Percentiles rank a stretch among this genome's conserved stretches.
These are phyloP conservation scores for Conopomorpha cramerella DNA, from an alignment of 1,140 invertebrate genomes.

Conservation along the genomic window DNA sequence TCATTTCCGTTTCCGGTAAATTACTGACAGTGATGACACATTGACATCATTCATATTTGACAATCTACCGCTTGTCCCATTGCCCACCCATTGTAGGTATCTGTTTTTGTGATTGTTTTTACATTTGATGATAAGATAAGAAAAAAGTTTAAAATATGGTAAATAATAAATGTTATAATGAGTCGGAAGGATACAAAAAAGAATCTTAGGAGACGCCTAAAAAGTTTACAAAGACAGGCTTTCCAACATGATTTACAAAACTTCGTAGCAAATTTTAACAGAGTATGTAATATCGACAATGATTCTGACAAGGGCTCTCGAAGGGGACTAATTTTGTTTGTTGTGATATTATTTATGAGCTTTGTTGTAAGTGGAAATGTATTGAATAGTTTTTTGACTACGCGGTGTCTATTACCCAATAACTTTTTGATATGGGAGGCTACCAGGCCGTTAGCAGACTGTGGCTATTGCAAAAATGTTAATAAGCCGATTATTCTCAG, in stretches of 20 bases:
- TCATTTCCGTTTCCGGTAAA: no score
- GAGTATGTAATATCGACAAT: no score
- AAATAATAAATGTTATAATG: neutral
- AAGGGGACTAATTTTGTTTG: conserved; percentile 12
- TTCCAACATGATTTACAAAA: no score
- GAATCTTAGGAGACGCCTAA: conserved; percentile 16
- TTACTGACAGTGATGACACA: no score
- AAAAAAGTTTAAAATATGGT: neutral
- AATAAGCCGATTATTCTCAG: conserved; percentile 64
- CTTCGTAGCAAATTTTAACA: no score
- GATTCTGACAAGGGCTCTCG: conserved; percentile 11
- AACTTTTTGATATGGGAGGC: conserved; percentile 87
- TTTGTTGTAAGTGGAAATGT: conserved; percentile 17
- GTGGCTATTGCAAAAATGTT: conserved; percentile 72
- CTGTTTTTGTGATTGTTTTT: no score
- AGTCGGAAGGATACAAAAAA: conserved; percentile 1
- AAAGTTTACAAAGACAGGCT: conserved; percentile 22
- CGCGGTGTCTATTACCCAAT: conserved; percentile 77
- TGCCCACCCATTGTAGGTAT: no score
- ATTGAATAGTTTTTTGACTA: conserved; percentile 43
- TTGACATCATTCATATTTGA: no score
- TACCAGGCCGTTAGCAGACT: conserved; percentile 80
- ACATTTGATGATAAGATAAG: no score
- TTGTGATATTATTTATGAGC: conserved; percentile 17
- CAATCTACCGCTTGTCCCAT: no score